Evolutionary conservation across 2,888 invertebrate genomes (phyloP), one percentile per base, ranked within the genome.

Genomic region (Nycteola revayana): DNA sequence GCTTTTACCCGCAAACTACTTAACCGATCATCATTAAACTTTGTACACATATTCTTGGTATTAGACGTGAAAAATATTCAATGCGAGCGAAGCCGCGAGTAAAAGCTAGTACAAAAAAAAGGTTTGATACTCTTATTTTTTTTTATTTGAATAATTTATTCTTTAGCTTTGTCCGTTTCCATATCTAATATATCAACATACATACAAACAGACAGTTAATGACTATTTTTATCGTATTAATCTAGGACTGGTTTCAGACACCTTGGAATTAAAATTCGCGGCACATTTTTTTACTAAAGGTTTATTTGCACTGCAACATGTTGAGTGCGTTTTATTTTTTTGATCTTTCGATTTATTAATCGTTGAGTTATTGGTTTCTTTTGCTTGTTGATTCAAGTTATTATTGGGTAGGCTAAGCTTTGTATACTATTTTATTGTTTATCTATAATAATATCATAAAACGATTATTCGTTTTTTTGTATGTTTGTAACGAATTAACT

Each of bases 161-260:
- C 36, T 14, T 10, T 34, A 23, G 21, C 43, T 45, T 52, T 50
- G 40, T 50, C 35, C 32, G 23, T 22, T 34, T 17, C 18, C 10
- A 47, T 34, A 48, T 50, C 34, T 50, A 46, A 42, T 45, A 48
- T 52, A 50, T 50, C 53, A 52, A 45, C 42, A 30, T 9, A 23
- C 36, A 48, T 52, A 30, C 22, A n/a, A n/a, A n/a, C n/a, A n/a
- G 34, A 37, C 10, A 10, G 32, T 50, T 50, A 50, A 44, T 49
- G 51, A 36, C 28, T 36, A 31, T 1, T 31, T 40, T 49, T 53
- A 51, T 53, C 51, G 42, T 27, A 39, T 45, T 51, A 49, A 51
- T 51, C 49, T 53, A 48, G 25, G 42, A 49, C 51, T 36, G 4
- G 51, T 53, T 49, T 31, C 7, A 17, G 26, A 24, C 53, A 51